Base-by-base conservation (phyloP, 2,888 invertebrate genomes). In the Synergus itoensis region DNA sequence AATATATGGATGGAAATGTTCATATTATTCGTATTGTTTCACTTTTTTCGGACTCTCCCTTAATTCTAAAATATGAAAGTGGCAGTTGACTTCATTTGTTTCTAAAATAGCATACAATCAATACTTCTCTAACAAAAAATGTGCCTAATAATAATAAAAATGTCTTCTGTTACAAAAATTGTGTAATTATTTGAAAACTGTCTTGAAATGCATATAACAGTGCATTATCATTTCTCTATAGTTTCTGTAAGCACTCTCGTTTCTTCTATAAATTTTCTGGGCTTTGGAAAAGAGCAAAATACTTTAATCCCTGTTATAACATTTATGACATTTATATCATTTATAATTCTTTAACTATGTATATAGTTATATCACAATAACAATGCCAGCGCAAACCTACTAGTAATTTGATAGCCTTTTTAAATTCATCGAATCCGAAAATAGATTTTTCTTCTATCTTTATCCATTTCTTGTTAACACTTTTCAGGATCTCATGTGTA, bases 361-460 rank as follows among this genome's bases (percentile, higher is more conserved):
- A 11, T 28, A 11, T 28, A 14, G 0, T 36, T 36, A 53, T 73
- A 73, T 73, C 73, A 73, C 53, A 73, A 28, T 36, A 28, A 73
- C 48, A 53, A 73, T 73, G 4, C 48, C 48, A 48, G 36, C 48
- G 36, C 36, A 36, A 53, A 73, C 16, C 48, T 28, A 45, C 36
- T 36, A 16, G 0, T 45, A 45, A 45, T 14, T 45, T 40, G 18
- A 9, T 53, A 36, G 36, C 36, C 5, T 28, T 45, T 28, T 45
- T 67, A 12, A 45, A 67, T 67, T 21, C 12, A 18, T 45, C 21
- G 21, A 69, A 8, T 69, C 16, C 3, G 14, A 69, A 69, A 69
- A 69, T 69, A 69, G 48, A 11, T 48, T 45, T 9, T 36, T 69
- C 28, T 43, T 69, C 45, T 67, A 67, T 45, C 43, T 28, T 12